Evolutionary conservation across 2,113 vertebrate species (phyloP), one percentile per base, ranked within the genome.

Genomic region (Pterocles gutturalis): DNA sequence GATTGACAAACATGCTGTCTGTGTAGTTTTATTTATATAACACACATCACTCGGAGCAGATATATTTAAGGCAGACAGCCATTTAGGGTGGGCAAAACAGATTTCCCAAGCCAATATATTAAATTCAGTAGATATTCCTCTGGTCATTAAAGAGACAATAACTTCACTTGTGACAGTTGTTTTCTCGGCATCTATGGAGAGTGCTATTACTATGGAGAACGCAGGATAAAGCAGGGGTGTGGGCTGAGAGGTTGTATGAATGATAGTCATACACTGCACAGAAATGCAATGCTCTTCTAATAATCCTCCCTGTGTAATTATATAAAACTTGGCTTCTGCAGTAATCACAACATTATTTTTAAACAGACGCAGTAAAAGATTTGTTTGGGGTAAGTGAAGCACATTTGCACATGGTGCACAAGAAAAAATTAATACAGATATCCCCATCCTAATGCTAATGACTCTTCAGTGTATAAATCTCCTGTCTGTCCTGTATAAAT

Each of bases 1-100:
- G 89, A 92, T 45, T 83, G 97, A 96, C 91, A 92, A 97, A 90
- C 51, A 61, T 53, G 93, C 66, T 60, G 22, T 22, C 87, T 21
- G 26, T 62, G 93, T 55, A 61, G 65, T 93, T 96, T 66, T 62
- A 85, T 92, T 94, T 53, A 48, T 87, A 57, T 64, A 87, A 91
- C 10, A 78, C 45, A 43, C 85, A 82, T 91, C 60, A 51, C 66
- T 94, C 69, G 36, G 26, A 93, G 62, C 55, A 96, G 55, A 49
- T 80, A 9, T 33, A 51, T 51, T 90, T 78, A 55, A 80, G 73
- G 73, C 73, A 54, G 72, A 36, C 69, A 80, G 58, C 46, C 54
- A n/a, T 77, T 91, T 57, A 16, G 55, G 78, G n/a, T 54, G 33
- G 69, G 84, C 71, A 83, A 87, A 95, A 34, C 57, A 78, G 36